Evolutionary conservation across 2,888 invertebrate genomes (phyloP), one percentile per base, ranked within the genome.

Genomic region (Elysia crispata): DNA sequence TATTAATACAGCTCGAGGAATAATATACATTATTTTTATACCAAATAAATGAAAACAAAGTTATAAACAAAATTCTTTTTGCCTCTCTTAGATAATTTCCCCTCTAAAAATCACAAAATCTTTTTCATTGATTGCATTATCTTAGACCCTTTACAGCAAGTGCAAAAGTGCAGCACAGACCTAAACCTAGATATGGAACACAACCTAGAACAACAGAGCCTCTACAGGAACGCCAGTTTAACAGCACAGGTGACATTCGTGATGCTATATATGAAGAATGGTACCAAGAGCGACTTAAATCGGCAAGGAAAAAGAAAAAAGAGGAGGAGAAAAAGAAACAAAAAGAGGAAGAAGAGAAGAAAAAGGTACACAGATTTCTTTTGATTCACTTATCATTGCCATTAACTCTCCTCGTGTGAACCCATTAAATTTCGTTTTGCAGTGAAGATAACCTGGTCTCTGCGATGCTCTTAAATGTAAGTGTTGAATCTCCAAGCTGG

Each of bases 181-280:
- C 89, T 3, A 87, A 89, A 77, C 89, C 90, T 20, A 83, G 90
- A 8, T 89, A 90, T 80, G 85, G 87, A 1, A 81, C 81, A 41
- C 82, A 86, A 28, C 85, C 86, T 41, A 86, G 86, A 20, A 82
- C 86, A 28, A 82, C 85, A 20, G 75, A 83, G 1, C 66, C 83
- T 11, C 75, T 82, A 11, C 82, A 81, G n/a, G 82, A 83, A 30
- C 83, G 83, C 1, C 81, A 84, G 13, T 88, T 87, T 79, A 86
- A 87, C 81, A 86, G 85, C 77, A 88, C 89, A 8, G 82, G 81
- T 50, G 86, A 88, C 31, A 87, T 89, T 23, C 79, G 89, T 25
- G 85, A 88, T 49, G 87, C 89, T 25, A 86, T 90, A 33, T 90
- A 86, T 76, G 83, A 86, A 23, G 87, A 89, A 62, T 90, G 90